Conservation (phyloP, 2,113 vertebrate genomes). For the Phyllostomus discolor region DNA sequence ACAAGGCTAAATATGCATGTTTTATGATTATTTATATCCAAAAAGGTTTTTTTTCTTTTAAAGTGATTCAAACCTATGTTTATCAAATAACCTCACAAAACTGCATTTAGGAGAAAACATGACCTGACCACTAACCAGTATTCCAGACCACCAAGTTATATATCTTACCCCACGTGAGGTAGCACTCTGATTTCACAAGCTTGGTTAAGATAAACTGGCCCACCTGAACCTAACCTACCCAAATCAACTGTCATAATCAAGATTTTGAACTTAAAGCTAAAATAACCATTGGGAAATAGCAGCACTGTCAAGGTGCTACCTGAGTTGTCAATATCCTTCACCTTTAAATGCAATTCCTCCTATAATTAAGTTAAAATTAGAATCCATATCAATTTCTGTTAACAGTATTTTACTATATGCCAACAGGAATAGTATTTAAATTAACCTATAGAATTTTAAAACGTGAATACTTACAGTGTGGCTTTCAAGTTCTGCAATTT, state of each 20-base stretch:
- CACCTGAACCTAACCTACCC: background rate
- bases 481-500: conserved; percentile 92
- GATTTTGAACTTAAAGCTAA: background rate
- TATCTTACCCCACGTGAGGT: background rate
- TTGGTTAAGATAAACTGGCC: background rate
- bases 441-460: conserved; percentile 20
- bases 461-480: conserved; percentile 88
- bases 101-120: background rate
- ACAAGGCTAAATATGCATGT: background rate
- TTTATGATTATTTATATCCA: background rate
- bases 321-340: background rate
- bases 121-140: background rate
- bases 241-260: background rate
- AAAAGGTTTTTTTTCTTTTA: background rate
- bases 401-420: background rate
- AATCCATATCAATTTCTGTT: background rate
- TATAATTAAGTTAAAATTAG: background rate
- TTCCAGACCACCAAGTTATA: background rate
- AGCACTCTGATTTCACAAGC: background rate
- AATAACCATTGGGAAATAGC: background rate
- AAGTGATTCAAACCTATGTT: background rate
- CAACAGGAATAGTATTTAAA: background rate
- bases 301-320: background rate
- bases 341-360: background rate
- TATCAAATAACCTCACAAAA: conserved; percentile 3